Percentiles rank a stretch among this genome's conserved stretches.
Conservation (phyloP, 1,140 invertebrate species). For the Macrostomum lignano region DNA sequence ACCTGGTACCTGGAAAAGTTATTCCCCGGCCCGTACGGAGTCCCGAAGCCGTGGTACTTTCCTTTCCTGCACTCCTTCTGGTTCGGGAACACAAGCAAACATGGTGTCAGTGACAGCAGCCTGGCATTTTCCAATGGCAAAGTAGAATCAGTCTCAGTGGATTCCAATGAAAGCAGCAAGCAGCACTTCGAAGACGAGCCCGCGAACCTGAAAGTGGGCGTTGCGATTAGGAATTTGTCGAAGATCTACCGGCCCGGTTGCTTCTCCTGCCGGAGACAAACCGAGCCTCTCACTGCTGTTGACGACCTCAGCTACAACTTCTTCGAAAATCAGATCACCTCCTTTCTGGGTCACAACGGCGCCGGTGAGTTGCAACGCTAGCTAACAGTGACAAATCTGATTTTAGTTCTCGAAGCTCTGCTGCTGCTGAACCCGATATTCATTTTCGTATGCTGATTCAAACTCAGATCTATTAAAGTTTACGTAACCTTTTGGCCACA, state of each 20-base stretch:
- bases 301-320: conserved; percentile 35
- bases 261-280: conserved; percentile 14
- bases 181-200: conserved; percentile 36
- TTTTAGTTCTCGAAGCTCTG: too few relatives aligned
- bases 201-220: conserved; percentile 30
- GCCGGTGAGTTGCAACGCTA: conserved; percentile 36
- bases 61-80: conserved; percentile 31
- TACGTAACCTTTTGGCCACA: too few relatives aligned
- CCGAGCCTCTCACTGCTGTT: conserved; percentile 36
- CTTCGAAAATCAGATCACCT: conserved; percentile 36
- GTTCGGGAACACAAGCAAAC: too few relatives aligned
- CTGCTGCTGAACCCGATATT: too few relatives aligned
- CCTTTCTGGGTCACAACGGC: conserved; percentile 36
- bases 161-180: too few relatives aligned
- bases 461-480: too few relatives aligned
- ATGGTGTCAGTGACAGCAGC: too few relatives aligned
- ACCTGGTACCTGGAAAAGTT: conserved; percentile 37
- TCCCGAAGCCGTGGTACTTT: conserved; percentile 31
- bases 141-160: too few relatives aligned
- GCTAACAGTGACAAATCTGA: too few relatives aligned
- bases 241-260: conserved; percentile 31
- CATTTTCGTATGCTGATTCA: too few relatives aligned
- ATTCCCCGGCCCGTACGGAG: conserved; percentile 34
- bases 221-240: conserved; percentile 35
- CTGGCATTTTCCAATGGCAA: too few relatives aligned